Conservation (phyloP, 2,797 vertebrate genomes). For the Melanotaenia boesemani region DNA sequence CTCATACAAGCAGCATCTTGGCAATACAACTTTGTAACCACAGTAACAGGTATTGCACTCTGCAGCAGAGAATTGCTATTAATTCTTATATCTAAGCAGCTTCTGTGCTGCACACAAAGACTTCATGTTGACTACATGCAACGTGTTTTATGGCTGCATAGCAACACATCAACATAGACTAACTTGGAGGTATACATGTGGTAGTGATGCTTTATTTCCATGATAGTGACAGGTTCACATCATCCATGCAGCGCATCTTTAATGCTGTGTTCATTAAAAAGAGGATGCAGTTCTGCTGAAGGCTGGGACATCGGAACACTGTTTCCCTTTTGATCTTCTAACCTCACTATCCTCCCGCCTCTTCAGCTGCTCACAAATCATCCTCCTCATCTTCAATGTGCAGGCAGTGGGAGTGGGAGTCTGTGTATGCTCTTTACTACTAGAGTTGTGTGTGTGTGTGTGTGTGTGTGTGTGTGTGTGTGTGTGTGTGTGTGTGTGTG, state of each 20-base stretch:
- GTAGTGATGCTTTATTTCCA: constrained; percentile 19
- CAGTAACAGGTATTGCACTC: no score
- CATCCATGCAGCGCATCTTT: constrained; percentile 13
- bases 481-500: no score
- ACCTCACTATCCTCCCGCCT: constrained; percentile 57
- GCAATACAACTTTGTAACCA: no score
- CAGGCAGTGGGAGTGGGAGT: constrained; percentile 56
- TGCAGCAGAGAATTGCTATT: neutral
- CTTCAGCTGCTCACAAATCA: constrained; percentile 65
- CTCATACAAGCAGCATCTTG: neutral
- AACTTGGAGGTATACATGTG: neutral
- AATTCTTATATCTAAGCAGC: neutral
- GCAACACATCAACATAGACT: constrained; percentile 4
- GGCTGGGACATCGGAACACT: constrained; percentile 18
- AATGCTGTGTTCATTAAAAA: neutral
- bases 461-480: no score
- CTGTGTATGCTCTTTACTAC: constrained; percentile 46
- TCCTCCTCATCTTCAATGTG: constrained; percentile 53
- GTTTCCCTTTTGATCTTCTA: constrained; percentile 50
- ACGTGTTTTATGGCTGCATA: constrained; percentile 10
- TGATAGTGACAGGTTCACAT: constrained; percentile 23
- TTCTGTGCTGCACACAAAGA: constrained; percentile 2
- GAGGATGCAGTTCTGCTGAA: constrained; percentile 38
- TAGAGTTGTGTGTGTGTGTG: no score
- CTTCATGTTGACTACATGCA: neutral